phyloP scores from a whole-genome alignment of 2,113 vertebrate species.

The Macrotis lagotis region DNA sequence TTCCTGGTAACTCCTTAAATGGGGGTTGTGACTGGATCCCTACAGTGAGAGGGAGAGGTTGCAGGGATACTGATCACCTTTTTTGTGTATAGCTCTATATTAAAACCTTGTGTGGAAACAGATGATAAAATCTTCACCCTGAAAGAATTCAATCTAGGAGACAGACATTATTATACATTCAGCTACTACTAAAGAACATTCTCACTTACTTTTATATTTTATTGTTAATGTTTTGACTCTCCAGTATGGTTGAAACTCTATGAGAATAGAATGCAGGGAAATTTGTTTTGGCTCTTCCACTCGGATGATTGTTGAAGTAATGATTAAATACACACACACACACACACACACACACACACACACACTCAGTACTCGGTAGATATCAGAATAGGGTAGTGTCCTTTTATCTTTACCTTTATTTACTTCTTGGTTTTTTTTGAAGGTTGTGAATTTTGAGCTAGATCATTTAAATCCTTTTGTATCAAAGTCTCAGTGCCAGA shows the following conservation, averaged over 20 bases:
- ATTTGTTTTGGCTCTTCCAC: background rate
- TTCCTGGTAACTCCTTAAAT: too few species aligned
- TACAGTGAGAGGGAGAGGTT: background rate
- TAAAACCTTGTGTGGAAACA: background rate
- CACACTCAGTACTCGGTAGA: background rate
- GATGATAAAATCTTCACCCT: background rate
- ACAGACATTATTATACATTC: background rate
- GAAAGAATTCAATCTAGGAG: background rate
- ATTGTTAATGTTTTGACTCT: background rate
- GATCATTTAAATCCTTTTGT: background rate
- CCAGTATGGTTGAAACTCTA: background rate
- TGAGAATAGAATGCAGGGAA: background rate
- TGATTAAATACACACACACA: too few species aligned
- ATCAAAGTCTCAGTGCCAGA: background rate
- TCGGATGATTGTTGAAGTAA: conserved; percentile 12
- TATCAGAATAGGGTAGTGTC: background rate
- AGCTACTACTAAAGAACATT: background rate
- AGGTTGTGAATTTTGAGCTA: background rate
- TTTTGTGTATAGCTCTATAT: background rate
- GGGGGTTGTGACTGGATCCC: background rate
- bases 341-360: too few species aligned
- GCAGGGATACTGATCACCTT: background rate
- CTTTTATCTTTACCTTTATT: background rate
- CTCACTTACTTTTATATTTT: background rate
- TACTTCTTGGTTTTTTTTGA: background rate